Evolutionary conservation across 2,888 invertebrate species (phyloP).

Genomic region (Drosophila anomalata): DNA sequence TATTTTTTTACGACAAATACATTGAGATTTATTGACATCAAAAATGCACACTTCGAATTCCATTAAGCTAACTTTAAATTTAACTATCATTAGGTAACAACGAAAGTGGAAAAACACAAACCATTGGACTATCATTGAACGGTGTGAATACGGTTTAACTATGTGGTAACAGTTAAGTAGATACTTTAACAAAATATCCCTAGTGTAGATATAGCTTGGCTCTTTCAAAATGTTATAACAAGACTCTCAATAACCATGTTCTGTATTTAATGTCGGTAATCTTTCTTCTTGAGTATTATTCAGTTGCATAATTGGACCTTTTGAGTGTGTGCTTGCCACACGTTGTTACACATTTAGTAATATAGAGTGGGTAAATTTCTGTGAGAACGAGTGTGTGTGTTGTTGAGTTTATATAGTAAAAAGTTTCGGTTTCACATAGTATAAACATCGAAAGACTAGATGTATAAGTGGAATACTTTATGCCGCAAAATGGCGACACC

Average conservation of each 20-base stretch:
- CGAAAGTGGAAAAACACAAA: constrained; percentile 22
- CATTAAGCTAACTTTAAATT: constrained; percentile 55
- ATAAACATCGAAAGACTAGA: constrained; percentile 67
- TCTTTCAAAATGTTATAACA: constrained; percentile 39
- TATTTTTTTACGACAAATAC: constrained; percentile 58
- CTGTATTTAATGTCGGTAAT: constrained; percentile 6
- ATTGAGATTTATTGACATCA: constrained; percentile 77
- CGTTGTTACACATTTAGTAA: constrained; percentile 67
- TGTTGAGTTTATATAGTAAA: constrained; percentile 43
- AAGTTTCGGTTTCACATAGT: constrained; percentile 40
- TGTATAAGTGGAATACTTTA: constrained; percentile 45
- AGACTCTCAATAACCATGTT: constrained; percentile 18
- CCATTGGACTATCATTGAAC: not conserved
- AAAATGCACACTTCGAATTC: constrained; percentile 66
- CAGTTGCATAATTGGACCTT: constrained; percentile 75
- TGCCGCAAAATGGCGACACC: constrained; percentile 62
- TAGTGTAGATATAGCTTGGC: constrained; percentile 29
- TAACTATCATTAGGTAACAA: constrained; percentile 41
- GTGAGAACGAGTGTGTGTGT: constrained; percentile 9
- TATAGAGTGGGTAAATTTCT: constrained; percentile 35
- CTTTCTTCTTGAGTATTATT: constrained; percentile 47
- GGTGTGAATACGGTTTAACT: constrained; percentile 19
- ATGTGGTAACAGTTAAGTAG: constrained; percentile 38
- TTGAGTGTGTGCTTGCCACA: constrained; percentile 55
- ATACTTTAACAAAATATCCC: constrained; percentile 40